These are phyloP conservation scores for Leucophenga maculata DNA, from an alignment of 2,888 invertebrate species.

Conservation along the genomic window DNA sequence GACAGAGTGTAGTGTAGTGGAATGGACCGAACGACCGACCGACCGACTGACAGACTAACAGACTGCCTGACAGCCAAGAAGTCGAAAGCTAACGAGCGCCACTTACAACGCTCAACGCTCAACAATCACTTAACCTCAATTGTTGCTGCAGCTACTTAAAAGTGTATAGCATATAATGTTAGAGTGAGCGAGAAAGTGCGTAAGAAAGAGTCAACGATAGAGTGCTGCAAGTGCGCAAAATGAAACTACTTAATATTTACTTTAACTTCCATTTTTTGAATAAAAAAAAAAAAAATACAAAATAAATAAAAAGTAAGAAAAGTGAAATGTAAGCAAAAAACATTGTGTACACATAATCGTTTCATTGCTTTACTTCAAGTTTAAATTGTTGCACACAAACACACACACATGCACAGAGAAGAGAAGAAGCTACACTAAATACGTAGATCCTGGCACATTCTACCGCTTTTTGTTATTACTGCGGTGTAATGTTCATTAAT, in stretches of 20 bases:
- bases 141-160: constrained; percentile 32
- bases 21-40: constrained; percentile 17
- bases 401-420: too few relatives aligned
- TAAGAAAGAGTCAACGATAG: background rate
- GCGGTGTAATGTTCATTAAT: constrained; percentile 12
- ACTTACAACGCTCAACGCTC: constrained; percentile 49
- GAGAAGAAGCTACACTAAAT: too few relatives aligned
- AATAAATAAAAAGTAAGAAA: background rate
- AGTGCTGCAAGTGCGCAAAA: background rate
- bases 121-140: constrained; percentile 60
- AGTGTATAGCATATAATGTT: too few relatives aligned
- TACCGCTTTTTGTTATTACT: background rate
- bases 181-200: background rate
- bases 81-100: constrained; percentile 51
- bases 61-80: background rate
- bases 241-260: constrained; percentile 27
- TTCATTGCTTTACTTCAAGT: constrained; percentile 2
- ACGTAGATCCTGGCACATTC: background rate
- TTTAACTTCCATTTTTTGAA: constrained; percentile 34
- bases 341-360: too few relatives aligned
- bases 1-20: constrained; percentile 8
- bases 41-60: constrained; percentile 15
- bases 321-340: background rate
- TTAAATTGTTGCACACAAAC: background rate
- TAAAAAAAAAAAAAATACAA: constrained; percentile 37